These are phyloP conservation scores for Lagorchestes hirsutus DNA, from an alignment of 2,797 vertebrate species.

Conservation along the genomic window DNA sequence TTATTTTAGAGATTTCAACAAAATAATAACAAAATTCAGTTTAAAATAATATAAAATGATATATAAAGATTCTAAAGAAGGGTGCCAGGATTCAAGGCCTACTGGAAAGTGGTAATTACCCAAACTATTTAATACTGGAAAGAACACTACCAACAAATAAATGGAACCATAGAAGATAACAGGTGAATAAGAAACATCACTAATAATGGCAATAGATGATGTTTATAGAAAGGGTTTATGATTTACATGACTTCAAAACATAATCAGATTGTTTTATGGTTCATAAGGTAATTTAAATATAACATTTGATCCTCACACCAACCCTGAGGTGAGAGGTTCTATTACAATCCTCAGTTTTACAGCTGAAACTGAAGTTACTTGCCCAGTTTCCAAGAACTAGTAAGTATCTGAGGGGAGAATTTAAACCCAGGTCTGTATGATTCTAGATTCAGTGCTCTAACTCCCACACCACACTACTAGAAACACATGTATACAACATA, in stretches of 20 bases:
- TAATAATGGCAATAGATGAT: background rate
- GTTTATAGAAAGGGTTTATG: background rate
- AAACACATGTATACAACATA: background rate
- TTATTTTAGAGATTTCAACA: background rate
- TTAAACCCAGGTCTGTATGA: background rate
- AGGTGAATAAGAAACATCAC: background rate
- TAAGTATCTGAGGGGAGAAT: background rate
- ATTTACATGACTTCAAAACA: background rate
- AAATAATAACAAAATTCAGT: background rate
- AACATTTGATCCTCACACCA: background rate
- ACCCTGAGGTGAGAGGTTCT: background rate
- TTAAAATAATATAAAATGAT: background rate
- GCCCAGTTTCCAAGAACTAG: background rate
- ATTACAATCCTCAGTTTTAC: background rate
- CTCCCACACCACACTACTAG: background rate
- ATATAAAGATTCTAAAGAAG: background rate
- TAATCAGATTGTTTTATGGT: background rate
- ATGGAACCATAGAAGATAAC: background rate
- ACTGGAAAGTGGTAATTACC: background rate
- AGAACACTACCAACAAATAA: background rate
- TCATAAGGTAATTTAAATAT: background rate
- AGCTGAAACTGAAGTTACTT: background rate
- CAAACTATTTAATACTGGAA: background rate
- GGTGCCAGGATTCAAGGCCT: background rate
- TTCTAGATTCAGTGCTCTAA: background rate